Conservation (phyloP, 2,888 invertebrate genomes). For the Kuschelorhynchus macadamiae region DNA sequence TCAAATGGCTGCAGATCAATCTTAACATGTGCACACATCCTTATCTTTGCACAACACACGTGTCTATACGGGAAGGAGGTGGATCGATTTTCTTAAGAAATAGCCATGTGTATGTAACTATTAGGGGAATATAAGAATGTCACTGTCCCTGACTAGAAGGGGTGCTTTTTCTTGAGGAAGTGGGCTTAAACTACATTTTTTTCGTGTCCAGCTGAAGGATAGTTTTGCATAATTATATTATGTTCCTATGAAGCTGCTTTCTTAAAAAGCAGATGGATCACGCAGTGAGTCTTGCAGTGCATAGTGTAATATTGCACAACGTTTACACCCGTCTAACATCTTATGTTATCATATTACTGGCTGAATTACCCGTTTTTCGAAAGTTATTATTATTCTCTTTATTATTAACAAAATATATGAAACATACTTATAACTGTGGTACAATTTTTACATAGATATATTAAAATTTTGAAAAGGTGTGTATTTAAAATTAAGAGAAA, state of each 20-base stretch:
- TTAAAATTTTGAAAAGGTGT: too few relatives aligned
- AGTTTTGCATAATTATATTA: conserved; percentile 18
- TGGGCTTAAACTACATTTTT: conserved; percentile 26
- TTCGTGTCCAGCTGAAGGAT: conserved; percentile 18
- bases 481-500: too few relatives aligned
- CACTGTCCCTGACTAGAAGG: conserved; percentile 4
- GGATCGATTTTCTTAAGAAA: conserved; percentile 39
- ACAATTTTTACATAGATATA: too few relatives aligned
- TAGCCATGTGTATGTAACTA: conserved; percentile 33
- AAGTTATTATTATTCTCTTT: too few relatives aligned
- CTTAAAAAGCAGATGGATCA: not conserved
- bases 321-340: too few relatives aligned
- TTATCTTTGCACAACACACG: conserved; percentile 43
- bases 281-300: not conserved
- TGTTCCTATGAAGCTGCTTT: not conserved
- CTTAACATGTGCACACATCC: conserved; percentile 36
- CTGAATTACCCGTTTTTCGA: too few relatives aligned
- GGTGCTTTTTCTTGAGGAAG: conserved; percentile 22
- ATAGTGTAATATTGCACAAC: not conserved
- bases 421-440: too few relatives aligned
- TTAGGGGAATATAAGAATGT: conserved; percentile 18
- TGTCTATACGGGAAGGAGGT: conserved; percentile 45
- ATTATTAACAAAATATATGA: too few relatives aligned
- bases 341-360: too few relatives aligned
- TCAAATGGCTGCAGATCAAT: conserved; percentile 13